Conservation (phyloP, 2,888 invertebrate genomes). For the Lamellibrachia satsuma region DNA sequence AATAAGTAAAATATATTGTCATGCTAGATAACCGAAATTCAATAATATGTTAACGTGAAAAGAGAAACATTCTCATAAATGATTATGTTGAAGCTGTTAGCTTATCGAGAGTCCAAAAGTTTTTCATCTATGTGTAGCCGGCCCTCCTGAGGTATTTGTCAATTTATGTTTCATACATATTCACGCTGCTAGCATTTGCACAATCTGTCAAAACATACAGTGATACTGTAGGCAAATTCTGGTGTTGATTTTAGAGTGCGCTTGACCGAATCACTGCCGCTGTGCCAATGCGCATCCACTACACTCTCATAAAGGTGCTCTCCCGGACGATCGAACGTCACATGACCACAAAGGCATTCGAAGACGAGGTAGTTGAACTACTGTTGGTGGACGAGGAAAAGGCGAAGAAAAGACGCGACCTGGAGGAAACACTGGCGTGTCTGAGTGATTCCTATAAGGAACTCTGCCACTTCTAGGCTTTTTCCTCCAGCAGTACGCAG, state of each 20-base stretch:
- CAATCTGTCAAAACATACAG: too few species aligned
- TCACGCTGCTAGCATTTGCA: too few species aligned
- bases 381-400: background rate
- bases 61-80: too few species aligned
- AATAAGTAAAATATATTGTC: too few species aligned
- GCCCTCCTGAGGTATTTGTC: too few species aligned
- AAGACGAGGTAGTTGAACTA: background rate
- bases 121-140: too few species aligned
- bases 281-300: background rate
- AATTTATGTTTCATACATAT: too few species aligned
- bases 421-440: background rate
- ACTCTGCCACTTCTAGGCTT: background rate
- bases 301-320: background rate
- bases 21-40: too few species aligned
- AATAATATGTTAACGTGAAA: too few species aligned
- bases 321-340: background rate
- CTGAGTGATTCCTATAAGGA: background rate
- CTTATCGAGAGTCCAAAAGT: too few species aligned
- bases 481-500: too few species aligned
- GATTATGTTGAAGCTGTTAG: too few species aligned
- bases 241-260: background rate
- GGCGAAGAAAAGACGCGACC: background rate
- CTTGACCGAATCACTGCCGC: background rate
- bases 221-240: background rate
- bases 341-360: background rate